Percentiles rank a stretch among this genome's conserved stretches.
Conservation (phyloP, 2,797 vertebrate genomes). For the Danio kyathit region DNA sequence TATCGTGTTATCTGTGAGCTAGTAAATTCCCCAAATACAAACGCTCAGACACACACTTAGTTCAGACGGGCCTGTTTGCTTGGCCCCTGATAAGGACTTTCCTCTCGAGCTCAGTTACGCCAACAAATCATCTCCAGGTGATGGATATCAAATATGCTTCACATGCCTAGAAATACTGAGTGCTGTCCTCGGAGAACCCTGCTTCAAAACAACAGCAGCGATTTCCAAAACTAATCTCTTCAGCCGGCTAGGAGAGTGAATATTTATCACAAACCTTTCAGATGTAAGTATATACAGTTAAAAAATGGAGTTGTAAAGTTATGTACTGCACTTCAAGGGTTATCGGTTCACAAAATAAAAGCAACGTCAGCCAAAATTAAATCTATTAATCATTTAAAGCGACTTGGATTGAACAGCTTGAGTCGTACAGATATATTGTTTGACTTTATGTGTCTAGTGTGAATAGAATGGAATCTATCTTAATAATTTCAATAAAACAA, state of each 20-base stretch:
- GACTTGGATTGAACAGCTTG: too few species aligned
- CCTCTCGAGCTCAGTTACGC: constrained; percentile 46
- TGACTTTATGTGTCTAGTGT: too few species aligned
- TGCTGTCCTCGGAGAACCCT: constrained; percentile 21
- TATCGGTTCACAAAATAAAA: too few species aligned
- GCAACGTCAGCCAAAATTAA: too few species aligned
- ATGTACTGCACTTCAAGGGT: not conserved
- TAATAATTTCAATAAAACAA: too few species aligned
- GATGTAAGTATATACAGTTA: not conserved
- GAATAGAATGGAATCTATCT: too few species aligned
- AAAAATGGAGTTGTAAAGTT: not conserved
- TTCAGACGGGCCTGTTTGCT: constrained; percentile 51
- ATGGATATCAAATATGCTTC: constrained; percentile 45
- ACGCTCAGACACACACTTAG: not conserved
- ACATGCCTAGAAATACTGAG: constrained; percentile 45
- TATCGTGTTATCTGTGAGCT: constrained; percentile 47
- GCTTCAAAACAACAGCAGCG: constrained; percentile 32
- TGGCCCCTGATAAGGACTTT: constrained; percentile 54
- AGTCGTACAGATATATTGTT: too few species aligned
- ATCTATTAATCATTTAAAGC: too few species aligned
- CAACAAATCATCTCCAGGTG: constrained; percentile 56
- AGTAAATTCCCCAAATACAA: constrained; percentile 37
- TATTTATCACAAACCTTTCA: not conserved
- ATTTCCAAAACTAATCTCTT: constrained; percentile 38
- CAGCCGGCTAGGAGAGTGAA: not conserved